Evolutionary conservation across 2,113 vertebrate genomes (phyloP), one percentile per base, ranked within the genome.

Genomic region (Ochotona princeps): DNA sequence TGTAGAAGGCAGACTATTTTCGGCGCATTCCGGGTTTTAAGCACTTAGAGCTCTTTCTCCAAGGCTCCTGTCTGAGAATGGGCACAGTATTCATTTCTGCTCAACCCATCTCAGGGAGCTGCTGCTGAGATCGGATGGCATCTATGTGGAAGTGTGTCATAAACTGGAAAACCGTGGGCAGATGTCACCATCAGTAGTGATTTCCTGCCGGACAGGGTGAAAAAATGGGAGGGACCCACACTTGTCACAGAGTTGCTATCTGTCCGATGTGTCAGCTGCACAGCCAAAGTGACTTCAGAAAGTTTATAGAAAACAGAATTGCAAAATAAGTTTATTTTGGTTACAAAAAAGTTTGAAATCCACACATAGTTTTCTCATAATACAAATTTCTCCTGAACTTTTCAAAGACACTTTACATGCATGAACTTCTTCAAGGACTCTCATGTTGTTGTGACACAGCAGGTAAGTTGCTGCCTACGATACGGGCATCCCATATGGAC

Each of bases 1-100:
- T 93, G 84, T 49, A 83, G 83, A 90, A 91, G 47, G 61, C 25
- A 5, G 87, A 92, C 87, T 94, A 94, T 95, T 89, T 94, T 83
- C 61, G 90, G 93, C 67, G 51, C 51, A 47, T 81, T 73, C 87
- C 73, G 51, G 49, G 73, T 83, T 86, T 82, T 91, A 81, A 91
- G 87, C 32, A 80, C 93, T 61, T 76, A 38, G 26, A 54, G 38
- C 80, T 81, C 57, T 69, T 60, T 86, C 0, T 6, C 69, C 17
- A 66, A 80, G 30, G 65, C 7, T 80, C 65, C 54, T 11, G 0
- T 76, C 8, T 32, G 20, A 75, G 76, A 49, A 83, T 10, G 49
- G 9, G 87, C 32, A 38, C 54, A 72, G 17, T 61, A 76, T 81
- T 79, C 70, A 60, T 38, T 73, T 65, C 60, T 13, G 28, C 15